Conservation (phyloP, 2,888 invertebrate genomes). For the Octodonta nipae region DNA sequence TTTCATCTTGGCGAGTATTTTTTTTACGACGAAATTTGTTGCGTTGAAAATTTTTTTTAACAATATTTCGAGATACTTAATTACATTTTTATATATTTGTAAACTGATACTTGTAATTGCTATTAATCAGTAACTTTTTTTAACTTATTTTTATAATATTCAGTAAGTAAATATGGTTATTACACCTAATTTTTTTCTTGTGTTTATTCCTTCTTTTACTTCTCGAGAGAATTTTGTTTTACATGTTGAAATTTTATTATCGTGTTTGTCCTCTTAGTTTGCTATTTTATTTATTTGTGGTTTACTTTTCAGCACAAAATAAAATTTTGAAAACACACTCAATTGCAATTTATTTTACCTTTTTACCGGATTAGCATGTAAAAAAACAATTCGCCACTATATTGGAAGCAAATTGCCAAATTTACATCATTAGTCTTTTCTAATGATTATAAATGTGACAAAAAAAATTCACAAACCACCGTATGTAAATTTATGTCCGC, state of each 20-base stretch:
- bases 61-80: background rate
- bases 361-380: too few relatives aligned
- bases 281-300: conserved; percentile 27
- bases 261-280: conserved; percentile 27
- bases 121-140: conserved; percentile 2
- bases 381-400: too few relatives aligned
- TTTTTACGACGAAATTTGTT: conserved; percentile 6
- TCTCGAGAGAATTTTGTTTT: conserved; percentile 27
- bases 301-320: conserved; percentile 29
- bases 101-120: background rate
- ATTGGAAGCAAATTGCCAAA: too few relatives aligned
- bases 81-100: background rate
- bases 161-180: conserved; percentile 6
- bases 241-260: conserved; percentile 30
- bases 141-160: conserved; percentile 10
- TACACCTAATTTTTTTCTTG: conserved; percentile 8
- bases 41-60: background rate
- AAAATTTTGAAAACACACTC: too few relatives aligned
- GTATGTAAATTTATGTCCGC: too few relatives aligned
- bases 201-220: conserved; percentile 19
- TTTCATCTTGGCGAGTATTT: conserved; percentile 14
- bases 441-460: too few relatives aligned
- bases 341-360: too few relatives aligned
- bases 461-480: too few relatives aligned
- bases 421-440: too few relatives aligned